A percentile compares a stretch with the other conserved stretches of the same genome.
Conservation (phyloP, 1,140 invertebrate species). For the Apolygus lucorum region DNA sequence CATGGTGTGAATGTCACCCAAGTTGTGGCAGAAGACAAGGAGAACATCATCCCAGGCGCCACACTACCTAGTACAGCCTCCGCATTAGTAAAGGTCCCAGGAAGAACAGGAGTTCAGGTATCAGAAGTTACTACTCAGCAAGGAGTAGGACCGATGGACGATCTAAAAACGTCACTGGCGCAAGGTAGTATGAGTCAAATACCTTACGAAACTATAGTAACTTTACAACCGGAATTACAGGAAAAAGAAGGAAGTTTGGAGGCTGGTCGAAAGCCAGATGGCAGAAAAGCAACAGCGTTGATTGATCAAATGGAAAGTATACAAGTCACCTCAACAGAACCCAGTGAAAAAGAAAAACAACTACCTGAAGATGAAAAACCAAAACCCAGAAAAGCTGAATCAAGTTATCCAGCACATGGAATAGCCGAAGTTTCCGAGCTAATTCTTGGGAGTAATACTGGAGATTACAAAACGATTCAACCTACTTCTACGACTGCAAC, state of each 20-base stretch:
- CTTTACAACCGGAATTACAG: slow-evolving; percentile 33
- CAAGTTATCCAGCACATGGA: slow-evolving; percentile 35
- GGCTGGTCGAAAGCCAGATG: slow-evolving; percentile 37
- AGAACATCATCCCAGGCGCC: slow-evolving; percentile 22
- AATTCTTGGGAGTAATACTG: slow-evolving; percentile 29
- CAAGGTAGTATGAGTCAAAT: slow-evolving; percentile 34
- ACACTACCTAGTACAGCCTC: slow-evolving; percentile 30
- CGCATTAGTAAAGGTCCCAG: slow-evolving; percentile 35
- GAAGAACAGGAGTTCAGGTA: slow-evolving; percentile 33
- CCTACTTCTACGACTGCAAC: slow-evolving; percentile 32
- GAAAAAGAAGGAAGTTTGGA: slow-evolving; percentile 47
- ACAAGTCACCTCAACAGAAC: slow-evolving; percentile 42
- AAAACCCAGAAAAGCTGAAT: slow-evolving; percentile 35
- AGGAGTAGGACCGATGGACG: slow-evolving; percentile 31
- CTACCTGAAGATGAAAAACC: slow-evolving; percentile 30
- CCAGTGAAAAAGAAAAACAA: slow-evolving; percentile 43
- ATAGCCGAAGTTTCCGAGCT: slow-evolving; percentile 37
- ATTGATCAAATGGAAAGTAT: slow-evolving; percentile 44
- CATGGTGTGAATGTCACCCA: slow-evolving; percentile 42
- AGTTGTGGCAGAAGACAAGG: slow-evolving; percentile 44
- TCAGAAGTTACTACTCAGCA: slow-evolving; percentile 35
- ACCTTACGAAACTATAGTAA: slow-evolving; percentile 34
- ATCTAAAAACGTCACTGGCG: slow-evolving; percentile 29
- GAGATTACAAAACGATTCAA: slow-evolving; percentile 29
- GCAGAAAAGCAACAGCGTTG: slow-evolving; percentile 40